Percentiles rank a stretch among this genome's conserved stretches.
Evolutionary conservation across 23 tunicate species (phyloP).

Genomic region (Trididemnum nubilum): DNA sequence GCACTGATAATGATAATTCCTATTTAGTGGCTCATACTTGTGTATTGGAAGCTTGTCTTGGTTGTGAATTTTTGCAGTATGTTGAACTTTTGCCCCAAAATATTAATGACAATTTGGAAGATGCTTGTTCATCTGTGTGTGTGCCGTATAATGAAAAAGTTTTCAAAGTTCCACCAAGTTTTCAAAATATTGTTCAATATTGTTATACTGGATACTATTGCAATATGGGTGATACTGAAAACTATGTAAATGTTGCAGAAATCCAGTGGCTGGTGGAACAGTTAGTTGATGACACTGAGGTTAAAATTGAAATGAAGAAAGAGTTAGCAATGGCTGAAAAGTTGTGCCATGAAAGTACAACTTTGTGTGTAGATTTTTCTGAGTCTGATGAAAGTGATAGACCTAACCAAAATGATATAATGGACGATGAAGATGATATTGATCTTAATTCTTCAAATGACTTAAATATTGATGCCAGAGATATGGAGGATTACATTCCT

Average conservation of each 20-base stretch:
- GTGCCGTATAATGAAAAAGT: no score
- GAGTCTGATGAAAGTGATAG: not conserved
- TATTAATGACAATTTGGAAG: not conserved
- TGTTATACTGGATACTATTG: slow-evolving; percentile 24
- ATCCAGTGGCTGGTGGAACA: not conserved
- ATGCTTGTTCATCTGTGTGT: no score
- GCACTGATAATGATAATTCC: not conserved
- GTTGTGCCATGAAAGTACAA: no score
- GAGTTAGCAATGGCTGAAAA: no score
- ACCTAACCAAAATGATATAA: not conserved
- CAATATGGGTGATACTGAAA: not conserved
- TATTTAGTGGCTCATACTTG: slow-evolving; percentile 8
- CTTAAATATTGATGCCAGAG: not conserved
- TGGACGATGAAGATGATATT: not conserved
- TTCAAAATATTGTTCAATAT: slow-evolving; percentile 6
- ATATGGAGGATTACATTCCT: not conserved
- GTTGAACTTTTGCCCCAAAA: no score
- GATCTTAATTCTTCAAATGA: no score
- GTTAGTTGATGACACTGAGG: not conserved
- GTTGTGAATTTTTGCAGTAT: not conserved
- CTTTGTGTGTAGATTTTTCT: not conserved
- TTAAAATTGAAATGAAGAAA: not conserved
- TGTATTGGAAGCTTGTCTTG: not conserved
- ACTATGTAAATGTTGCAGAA: not conserved
- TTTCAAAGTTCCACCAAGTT: not conserved